Base-by-base conservation (phyloP, 2,888 invertebrate genomes). In the Aspidiotus destructor region DNA sequence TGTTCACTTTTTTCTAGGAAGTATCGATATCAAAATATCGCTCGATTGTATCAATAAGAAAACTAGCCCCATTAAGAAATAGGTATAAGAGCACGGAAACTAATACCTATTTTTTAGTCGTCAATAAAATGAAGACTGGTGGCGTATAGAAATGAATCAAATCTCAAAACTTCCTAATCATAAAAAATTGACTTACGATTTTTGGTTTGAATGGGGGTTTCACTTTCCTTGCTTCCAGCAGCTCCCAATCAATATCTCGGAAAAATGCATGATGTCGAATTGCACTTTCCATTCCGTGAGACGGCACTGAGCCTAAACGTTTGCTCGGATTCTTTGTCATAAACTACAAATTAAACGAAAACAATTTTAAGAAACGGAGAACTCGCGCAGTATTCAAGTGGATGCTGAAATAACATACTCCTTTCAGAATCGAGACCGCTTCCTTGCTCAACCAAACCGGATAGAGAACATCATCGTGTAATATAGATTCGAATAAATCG, bases 131-230 rank as follows among this genome's bases (percentile, higher is more conserved):
- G 5, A 28, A 28, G 28, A 28, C 28, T 28, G 28, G 1, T 28
- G 28, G 28, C 1, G 28, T 28, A 28, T 28, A 28, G 5, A 28
- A 28, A 3, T 28, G 5, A 28, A 28, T 28, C 2, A 28, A 28
- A 28, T 28, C 28, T 28, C 1, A 5, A 28, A 28, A 28, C 5
- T 28, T 28, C 28, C 1, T 5, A 28, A 28, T 28, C 28, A 28
- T 28, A 28, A 28, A 28, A 28, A 65, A 60, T 13, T 7, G 13
- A 83, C 87, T 84, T 81, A 96, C 96, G 80, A 96, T 93, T 85
- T 94, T 95, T 74, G 99, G 99, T 76, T 91, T 88, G 83, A 99
- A 98, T 75, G 99, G 99, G 75, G 99, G 96, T 77, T 92, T 92
- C 73, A 98, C 88, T 76, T 87, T 86, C 71, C 95, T 84, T 74